Percentiles rank a stretch among this genome's conserved stretches.
Conservation (phyloP, 2,113 vertebrate species). For the cat (Felis catus) region DNA sequence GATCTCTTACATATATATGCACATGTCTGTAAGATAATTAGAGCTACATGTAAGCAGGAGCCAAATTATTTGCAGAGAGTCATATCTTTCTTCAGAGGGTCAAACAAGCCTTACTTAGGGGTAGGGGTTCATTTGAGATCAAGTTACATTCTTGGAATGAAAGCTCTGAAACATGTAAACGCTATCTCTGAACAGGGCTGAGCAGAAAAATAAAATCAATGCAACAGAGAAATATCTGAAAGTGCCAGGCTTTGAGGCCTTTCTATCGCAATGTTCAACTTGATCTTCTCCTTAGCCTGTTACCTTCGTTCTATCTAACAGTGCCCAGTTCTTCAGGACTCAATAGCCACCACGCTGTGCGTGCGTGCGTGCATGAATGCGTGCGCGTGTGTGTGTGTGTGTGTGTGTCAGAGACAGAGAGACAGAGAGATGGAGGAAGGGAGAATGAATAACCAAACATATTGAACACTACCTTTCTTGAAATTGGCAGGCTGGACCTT, state of each 20-base stretch:
- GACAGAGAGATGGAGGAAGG: not conserved
- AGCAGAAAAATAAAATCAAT: not conserved
- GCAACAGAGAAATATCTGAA: not conserved
- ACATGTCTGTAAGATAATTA: not conserved
- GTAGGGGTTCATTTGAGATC: not conserved
- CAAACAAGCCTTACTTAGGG: not conserved
- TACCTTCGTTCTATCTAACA: not conserved
- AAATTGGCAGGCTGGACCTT: not conserved
- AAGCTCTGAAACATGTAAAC: conserved; percentile 34
- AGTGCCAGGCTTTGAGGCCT: not conserved
- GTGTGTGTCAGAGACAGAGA: not conserved
- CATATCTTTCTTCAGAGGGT: not conserved
- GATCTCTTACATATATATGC: not conserved
- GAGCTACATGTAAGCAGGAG: not conserved
- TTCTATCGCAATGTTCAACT: not conserved
- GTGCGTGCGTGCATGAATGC: rapidly evolving
- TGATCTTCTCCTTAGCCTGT: not conserved
- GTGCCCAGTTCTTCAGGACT: not conserved
- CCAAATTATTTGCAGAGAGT: not conserved
- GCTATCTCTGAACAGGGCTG: not conserved
- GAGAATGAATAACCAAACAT: not conserved
- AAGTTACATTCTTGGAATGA: not conserved
- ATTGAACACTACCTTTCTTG: not conserved
- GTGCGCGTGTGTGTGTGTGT: not conserved
- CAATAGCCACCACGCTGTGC: not conserved